Base-by-base conservation (phyloP, 2,888 invertebrate genomes). In the Pachycephus smyrnensis region DNA sequence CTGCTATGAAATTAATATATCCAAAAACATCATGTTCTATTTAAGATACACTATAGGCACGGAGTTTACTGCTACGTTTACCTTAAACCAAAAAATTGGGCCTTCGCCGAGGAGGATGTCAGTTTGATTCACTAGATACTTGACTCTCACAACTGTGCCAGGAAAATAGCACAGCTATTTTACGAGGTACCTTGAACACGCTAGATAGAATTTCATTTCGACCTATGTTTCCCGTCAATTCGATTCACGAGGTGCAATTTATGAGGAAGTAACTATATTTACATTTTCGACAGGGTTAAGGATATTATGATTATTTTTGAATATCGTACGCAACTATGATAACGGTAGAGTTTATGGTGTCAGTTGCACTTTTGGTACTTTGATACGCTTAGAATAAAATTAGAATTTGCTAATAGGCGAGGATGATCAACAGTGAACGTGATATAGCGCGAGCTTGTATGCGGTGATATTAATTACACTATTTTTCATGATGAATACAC, bases 101-200 rank as follows among this genome's bases (percentile, higher is more conserved):
- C 87, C 87, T 88, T 88, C 86, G 84, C 79, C 80, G 79, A 78
- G 81, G 79, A 78, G 77, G 78, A 79, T 75, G 82, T 78, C 80
- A 76, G 80, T 83, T 86, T 85, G 86, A 87, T 88, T 87, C 86
- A 88, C 82, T 82, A 83, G 85, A 87, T 76, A 78, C 81, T 82
- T 78, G 82, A 79, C 83, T 83, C 83, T 78, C 80, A 82, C 81
- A 90, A 88, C 84, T 85, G 89, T 90, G 90, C 88, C 89, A 89
- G 86, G 80, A 84, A 88, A 89, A 88, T 85, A 84, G 86, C 84
- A 81, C 88, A 81, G 86, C 86, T 88, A 88, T 89, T 89, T 89
- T 84, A 88, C 86, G 88, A 86, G 84, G 81, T 83, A 81, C 88
- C 89, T 87, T 87, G 89, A 86, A 84, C 84, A 81, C 76, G 79